Conservation (phyloP, 2,797 vertebrate genomes). For the Poeciliopsis turneri region DNA sequence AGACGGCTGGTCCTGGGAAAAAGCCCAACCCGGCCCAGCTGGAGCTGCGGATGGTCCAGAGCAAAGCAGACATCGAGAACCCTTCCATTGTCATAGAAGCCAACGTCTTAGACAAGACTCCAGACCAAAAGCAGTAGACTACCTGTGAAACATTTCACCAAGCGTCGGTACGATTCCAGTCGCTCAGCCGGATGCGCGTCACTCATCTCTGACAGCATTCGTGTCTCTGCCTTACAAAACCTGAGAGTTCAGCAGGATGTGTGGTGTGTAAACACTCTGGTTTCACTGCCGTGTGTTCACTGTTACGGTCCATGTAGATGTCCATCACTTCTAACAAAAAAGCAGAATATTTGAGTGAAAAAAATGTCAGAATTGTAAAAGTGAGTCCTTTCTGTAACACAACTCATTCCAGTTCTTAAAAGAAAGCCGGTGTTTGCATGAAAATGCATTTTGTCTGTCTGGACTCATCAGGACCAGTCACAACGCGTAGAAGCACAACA, state of each 20-base stretch:
- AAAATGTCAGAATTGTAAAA: conserved; percentile 12
- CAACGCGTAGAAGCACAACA: conserved; percentile 32
- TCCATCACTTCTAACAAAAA: conserved; percentile 16
- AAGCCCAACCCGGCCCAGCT: conserved; percentile 90
- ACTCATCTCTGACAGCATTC: conserved; percentile 76
- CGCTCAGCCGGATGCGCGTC: conserved; percentile 44
- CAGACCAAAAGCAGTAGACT: conserved; percentile 13
- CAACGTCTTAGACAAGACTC: conserved; percentile 79
- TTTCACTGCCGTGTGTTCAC: conserved; percentile 58
- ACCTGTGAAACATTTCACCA: conserved; percentile 15
- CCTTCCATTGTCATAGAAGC: conserved; percentile 88
- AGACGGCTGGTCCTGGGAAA: conserved; percentile 85
- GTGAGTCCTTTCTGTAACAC: conserved; percentile 2
- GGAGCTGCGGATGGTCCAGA: conserved; percentile 96
- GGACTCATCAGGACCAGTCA: background rate
- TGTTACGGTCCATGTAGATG: conserved; percentile 41
- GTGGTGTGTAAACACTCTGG: conserved; percentile 34
- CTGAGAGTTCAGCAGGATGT: conserved; percentile 60
- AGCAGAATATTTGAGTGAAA: conserved; percentile 23
- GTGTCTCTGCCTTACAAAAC: conserved; percentile 85
- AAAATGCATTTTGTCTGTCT: conserved; percentile 29
- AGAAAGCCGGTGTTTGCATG: conserved; percentile 30
- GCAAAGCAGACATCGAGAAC: conserved; percentile 94
- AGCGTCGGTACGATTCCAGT: conserved; percentile 14
- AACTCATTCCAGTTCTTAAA: conserved; percentile 17